Evolutionary conservation across 2,888 invertebrate species (phyloP), one percentile per base, ranked within the genome.

Genomic region (Hipparchia sbordonii): DNA sequence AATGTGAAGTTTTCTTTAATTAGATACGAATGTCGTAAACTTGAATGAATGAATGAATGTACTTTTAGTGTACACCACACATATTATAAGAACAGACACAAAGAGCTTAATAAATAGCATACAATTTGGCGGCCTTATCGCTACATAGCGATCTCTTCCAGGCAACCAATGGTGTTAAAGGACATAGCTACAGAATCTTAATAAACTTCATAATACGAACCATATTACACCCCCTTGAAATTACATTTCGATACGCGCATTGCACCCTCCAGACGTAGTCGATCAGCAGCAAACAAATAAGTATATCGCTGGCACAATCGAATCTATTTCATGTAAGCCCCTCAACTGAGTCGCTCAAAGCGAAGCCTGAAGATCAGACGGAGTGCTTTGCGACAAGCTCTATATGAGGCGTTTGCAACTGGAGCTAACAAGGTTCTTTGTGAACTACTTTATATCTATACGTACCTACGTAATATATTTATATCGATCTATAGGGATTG

Each of bases 221-320:
- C 39, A 39, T 66, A 69, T 60, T 52, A 13, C 68, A 68, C 59
- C 76, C 76, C 76, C 76, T 76, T 77, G 77, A 79, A 80, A 80
- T 81, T 80, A 76, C 76, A 78, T 79, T 79, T 76, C 77, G 75
- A 74, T 73, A 77, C 77, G 72, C 74, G 74, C 72, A 76, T 74
- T 72, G 77, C 79, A 73, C 75, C 79, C 78, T 77, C 70, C 77
- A 76, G 76, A 70, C 76, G 78, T 78, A 87, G 85, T 89, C 90
- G 88, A 91, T 92, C 89, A 87, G 80, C 80, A 82, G 84, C 91
- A 91, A 91, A 91, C 89, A 90, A 89, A 87, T 90, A 91, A 89
- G 88, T 84, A 85, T 89, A 89, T 89, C 85, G 88, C 80, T 82
- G 82, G 85, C 85, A 89, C 87, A 87, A 87, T 86, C 84, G 84